Conservation (phyloP, 2,888 invertebrate species). For the Dicyrtomina minuta region DNA sequence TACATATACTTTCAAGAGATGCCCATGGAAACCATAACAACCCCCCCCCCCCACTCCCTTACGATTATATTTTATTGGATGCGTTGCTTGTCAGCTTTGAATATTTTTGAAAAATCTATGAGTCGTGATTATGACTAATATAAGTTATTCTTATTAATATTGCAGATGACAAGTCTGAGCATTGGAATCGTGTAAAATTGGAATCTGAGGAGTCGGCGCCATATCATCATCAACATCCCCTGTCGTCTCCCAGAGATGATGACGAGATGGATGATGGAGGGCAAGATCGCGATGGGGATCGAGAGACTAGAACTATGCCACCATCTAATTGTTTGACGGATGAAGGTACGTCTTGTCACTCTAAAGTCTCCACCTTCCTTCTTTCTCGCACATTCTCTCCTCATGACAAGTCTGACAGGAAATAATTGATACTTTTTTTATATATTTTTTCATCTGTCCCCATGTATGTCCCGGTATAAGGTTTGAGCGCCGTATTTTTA, state of each 20-base stretch:
- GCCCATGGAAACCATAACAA: no score
- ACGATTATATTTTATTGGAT: no score
- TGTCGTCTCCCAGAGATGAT: slow-evolving; percentile 24
- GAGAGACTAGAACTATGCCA: slow-evolving; percentile 18
- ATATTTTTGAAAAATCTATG: no score
- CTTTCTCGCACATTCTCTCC: neutral
- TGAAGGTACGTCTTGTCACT: slow-evolving; percentile 27
- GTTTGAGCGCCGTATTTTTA: no score
- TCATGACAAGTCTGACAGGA: slow-evolving; percentile 25
- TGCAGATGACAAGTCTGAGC: slow-evolving; percentile 30
- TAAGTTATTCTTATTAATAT: slow-evolving; percentile 21
- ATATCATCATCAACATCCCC: slow-evolving; percentile 17
- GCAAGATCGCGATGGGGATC: slow-evolving; percentile 3
- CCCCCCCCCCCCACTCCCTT: no score
- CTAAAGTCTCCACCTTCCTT: slow-evolving; percentile 5
- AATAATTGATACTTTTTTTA: slow-evolving; percentile 19
- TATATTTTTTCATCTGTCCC: neutral
- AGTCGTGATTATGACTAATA: neutral
- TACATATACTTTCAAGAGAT: no score
- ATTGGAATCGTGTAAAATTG: slow-evolving; percentile 4
- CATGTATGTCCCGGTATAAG: no score
- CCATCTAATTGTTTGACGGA: slow-evolving; percentile 32
- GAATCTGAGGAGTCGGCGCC: neutral
- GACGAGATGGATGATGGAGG: slow-evolving; percentile 30
- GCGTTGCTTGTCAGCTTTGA: no score